Evolutionary conservation across 2,888 invertebrate species (phyloP).

Genomic region (Diaphora mendica): DNA sequence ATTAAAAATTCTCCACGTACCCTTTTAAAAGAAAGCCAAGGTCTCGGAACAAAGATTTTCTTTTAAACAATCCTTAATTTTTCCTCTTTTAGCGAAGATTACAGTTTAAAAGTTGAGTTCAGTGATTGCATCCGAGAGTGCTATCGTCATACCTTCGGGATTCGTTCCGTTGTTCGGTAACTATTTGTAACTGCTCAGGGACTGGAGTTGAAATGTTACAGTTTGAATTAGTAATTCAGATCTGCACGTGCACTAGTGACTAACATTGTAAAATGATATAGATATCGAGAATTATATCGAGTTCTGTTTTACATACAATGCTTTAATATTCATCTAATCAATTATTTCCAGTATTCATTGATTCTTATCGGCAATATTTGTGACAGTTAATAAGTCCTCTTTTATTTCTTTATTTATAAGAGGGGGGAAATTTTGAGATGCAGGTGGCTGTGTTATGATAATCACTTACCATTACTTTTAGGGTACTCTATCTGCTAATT

Average conservation of each 20-base stretch:
- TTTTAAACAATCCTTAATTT: slow-evolving; percentile 3
- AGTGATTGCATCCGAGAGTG: slow-evolving; percentile 15
- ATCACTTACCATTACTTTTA: too few relatives aligned
- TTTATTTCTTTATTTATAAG: too few relatives aligned
- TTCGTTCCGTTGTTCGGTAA: slow-evolving; percentile 7
- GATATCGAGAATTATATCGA: background rate
- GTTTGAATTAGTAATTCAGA: slow-evolving; percentile 8
- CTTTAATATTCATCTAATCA: too few relatives aligned
- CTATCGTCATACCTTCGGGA: slow-evolving; percentile 2
- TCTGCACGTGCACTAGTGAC: background rate
- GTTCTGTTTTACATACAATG: background rate
- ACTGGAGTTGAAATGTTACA: slow-evolving; percentile 1
- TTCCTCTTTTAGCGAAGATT: slow-evolving; percentile 9
- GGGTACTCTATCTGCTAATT: too few relatives aligned
- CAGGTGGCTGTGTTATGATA: too few relatives aligned
- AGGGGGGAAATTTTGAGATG: too few relatives aligned
- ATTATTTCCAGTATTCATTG: too few relatives aligned
- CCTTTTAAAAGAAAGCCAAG: background rate
- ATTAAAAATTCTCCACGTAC: background rate
- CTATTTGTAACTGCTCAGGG: slow-evolving; percentile 7
- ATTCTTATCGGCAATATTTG: too few relatives aligned
- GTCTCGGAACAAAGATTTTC: background rate
- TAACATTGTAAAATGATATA: background rate
- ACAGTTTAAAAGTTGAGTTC: slow-evolving; percentile 7
- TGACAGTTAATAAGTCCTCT: too few relatives aligned